Base-by-base conservation (phyloP, 2,888 invertebrate species). In the Agriopis leucophaearia region DNA sequence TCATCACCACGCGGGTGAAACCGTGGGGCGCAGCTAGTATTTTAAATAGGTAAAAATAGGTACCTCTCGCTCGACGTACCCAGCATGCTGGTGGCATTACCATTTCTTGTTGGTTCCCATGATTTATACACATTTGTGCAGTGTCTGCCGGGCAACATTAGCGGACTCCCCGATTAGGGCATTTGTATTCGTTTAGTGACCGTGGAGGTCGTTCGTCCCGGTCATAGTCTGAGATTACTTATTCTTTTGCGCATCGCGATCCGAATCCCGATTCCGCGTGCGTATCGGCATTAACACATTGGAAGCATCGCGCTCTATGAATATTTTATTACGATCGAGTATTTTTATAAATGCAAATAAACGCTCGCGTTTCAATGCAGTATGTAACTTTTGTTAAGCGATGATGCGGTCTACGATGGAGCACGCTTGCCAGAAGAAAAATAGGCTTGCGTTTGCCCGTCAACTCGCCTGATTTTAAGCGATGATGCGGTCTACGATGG, bases 191-290 rank as follows among this genome's bases (percentile, higher is more conserved):
- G 86, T 80, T 85, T 80, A 80, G 88, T 87, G 80, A 75, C 77
- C 79, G 62, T 86, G 78, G 89, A 93, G 93, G 93, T 93, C 93
- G 91, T 94, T 94, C 91, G 91, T 90, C 93, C 93, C 93, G 93
- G 92, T 78, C 87, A 89, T 91, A 79, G 89, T 82, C 83, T 84
- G 82, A 85, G 82, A 82, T 82, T 78, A 81, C 81, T 81, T 85
- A 88, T 88, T 85, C 88, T 89, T 88, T 87, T 83, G 85, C 86
- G 83, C 84, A 82, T 86, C 87, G 84, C 83, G 79, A 69, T 78
- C 73, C 73, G 77, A 84, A 86, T 88, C 83, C 80, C 67, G 82
- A 92, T 90, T 89, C 90, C 71, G 78, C 73, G 73, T 85, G 88
- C 89, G 89, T 89, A 80, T 83, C 80, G 76, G 82, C 88, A 90